phyloP scores from a whole-genome alignment of 2,797 vertebrate species.

The Epinephelus malabaricus region DNA sequence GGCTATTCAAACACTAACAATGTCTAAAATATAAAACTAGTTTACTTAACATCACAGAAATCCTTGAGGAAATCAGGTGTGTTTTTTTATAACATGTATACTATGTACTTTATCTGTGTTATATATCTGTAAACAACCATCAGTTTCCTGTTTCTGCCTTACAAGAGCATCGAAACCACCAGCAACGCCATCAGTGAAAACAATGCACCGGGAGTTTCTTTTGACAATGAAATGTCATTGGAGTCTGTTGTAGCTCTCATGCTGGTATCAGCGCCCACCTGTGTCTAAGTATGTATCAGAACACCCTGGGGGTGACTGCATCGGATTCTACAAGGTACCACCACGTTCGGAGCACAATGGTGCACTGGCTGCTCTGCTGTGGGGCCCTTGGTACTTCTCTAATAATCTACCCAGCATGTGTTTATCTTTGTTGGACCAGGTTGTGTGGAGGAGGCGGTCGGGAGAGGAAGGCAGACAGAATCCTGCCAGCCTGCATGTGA shows the following conservation, averaged over 20 bases:
- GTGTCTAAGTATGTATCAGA: conserved; percentile 79
- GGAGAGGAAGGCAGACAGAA: conserved; percentile 71
- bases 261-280: conserved; percentile 80
- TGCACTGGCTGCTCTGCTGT: conserved; percentile 76
- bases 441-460: conserved; percentile 79
- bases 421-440: conserved; percentile 87
- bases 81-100: background rate
- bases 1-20: conserved; percentile 13
- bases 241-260: conserved; percentile 65
- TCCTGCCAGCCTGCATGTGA: conserved; percentile 80
- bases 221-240: conserved; percentile 76
- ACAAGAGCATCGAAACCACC: conserved; percentile 38
- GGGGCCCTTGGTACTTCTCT: conserved; percentile 80
- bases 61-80: background rate
- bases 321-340: conserved; percentile 74
- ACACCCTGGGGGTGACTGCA: conserved; percentile 73
- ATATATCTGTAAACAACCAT: conserved; percentile 21
- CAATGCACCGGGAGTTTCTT: conserved; percentile 63
- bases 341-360: conserved; percentile 75
- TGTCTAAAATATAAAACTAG: conserved; percentile 7
- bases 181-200: conserved; percentile 67
- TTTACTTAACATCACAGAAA: background rate
- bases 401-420: conserved; percentile 87
- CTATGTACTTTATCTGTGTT: background rate
- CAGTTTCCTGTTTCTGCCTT: conserved; percentile 16